phyloP scores from a whole-genome alignment of 1,140 invertebrate species.

The Drosophila ironensis region DNA sequence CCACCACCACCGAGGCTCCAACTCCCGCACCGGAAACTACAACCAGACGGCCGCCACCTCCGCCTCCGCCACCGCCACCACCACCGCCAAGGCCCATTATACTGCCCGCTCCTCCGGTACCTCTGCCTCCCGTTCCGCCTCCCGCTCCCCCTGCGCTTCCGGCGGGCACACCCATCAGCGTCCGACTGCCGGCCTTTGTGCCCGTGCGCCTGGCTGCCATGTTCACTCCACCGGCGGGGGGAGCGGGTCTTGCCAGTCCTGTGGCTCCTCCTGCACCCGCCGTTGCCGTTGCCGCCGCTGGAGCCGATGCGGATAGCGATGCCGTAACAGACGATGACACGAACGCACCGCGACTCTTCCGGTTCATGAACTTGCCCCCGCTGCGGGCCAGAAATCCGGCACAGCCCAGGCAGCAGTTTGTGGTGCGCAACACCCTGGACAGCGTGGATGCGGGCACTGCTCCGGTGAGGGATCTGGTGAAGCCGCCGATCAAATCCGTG shows the following conservation, averaged over 20 bases:
- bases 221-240: conserved; percentile 48
- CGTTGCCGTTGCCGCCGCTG: background rate
- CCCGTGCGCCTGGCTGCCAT: conserved; percentile 72
- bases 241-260: background rate
- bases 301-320: background rate
- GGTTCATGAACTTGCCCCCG: conserved; percentile 39
- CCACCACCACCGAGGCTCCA: conserved; percentile 46
- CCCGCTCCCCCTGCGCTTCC: conserved; percentile 17
- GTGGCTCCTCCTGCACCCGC: background rate
- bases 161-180: conserved; percentile 48
- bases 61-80: conserved; percentile 2
- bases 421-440: conserved; percentile 57
- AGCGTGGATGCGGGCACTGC: conserved; percentile 58
- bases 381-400: background rate
- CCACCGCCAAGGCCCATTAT: conserved; percentile 8
- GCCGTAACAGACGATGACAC: background rate
- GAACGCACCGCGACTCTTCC: conserved; percentile 31
- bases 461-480: conserved; percentile 24
- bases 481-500: conserved; percentile 20
- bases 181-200: conserved; percentile 67
- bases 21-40: conserved; percentile 48
- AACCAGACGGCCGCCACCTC: background rate
- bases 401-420: conserved; percentile 7
- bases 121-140: background rate
- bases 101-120: conserved; percentile 11